phyloP scores from a whole-genome alignment of 2,888 invertebrate species.

The Idaea aversata region DNA sequence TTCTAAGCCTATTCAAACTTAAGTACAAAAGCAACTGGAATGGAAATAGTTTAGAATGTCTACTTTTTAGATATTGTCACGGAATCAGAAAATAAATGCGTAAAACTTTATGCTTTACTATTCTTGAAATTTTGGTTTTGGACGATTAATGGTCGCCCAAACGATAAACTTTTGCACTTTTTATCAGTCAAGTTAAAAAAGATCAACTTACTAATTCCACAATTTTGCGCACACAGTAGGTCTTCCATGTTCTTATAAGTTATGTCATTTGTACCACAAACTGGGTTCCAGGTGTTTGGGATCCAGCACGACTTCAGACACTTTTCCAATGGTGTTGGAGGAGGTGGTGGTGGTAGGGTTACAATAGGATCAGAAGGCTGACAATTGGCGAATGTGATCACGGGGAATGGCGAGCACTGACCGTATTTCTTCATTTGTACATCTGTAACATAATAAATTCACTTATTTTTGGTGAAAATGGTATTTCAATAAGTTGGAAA shows the following conservation, averaged over 20 bases:
- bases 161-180: too few species aligned
- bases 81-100: too few species aligned
- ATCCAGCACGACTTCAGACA: neutral
- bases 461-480: neutral
- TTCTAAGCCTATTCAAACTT: too few species aligned
- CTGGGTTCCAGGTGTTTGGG: slow-evolving; percentile 46
- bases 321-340: neutral
- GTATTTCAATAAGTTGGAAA: too few species aligned
- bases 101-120: too few species aligned
- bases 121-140: too few species aligned
- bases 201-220: slow-evolving; percentile 61
- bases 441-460: neutral
- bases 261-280: slow-evolving; percentile 62
- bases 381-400: neutral
- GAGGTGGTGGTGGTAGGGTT: neutral
- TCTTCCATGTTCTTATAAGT: slow-evolving; percentile 63
- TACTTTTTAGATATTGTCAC: too few species aligned
- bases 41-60: too few species aligned
- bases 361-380: neutral
- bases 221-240: slow-evolving; percentile 57
- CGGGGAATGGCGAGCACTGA: neutral
- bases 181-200: neutral
- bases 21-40: too few species aligned
- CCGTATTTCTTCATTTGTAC: neutral
- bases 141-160: too few species aligned